Percentiles rank a stretch among this genome's conserved stretches.
Conservation (phyloP, 2,113 vertebrate genomes). For the Salvelinus namaycush region DNA sequence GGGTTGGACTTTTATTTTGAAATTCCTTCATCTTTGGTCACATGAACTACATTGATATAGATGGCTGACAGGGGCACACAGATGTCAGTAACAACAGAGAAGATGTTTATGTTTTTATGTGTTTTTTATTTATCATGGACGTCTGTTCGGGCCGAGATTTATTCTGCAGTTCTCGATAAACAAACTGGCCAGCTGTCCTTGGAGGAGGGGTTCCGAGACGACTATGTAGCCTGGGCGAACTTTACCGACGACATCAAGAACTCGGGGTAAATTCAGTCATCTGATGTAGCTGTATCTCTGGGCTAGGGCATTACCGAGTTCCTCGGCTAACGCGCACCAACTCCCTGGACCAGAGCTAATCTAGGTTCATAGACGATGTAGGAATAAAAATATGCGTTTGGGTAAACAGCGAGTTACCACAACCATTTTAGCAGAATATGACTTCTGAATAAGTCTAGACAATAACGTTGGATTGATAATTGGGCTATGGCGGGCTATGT, state of each 20-base stretch:
- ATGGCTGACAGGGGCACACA: slow-evolving; percentile 29
- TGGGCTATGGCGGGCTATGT: no score
- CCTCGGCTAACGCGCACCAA: no score
- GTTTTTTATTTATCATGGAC: slow-evolving; percentile 3
- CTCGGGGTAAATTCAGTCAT: slow-evolving; percentile 77
- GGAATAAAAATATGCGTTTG: no score
- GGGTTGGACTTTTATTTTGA: slow-evolving; percentile 56
- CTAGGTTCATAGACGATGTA: no score
- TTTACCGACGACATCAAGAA: slow-evolving; percentile 80
- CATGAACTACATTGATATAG: neutral
- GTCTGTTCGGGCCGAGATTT: slow-evolving; percentile 42
- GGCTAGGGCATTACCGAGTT: no score
- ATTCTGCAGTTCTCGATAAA: slow-evolving; percentile 72
- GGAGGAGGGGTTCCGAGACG: slow-evolving; percentile 67
- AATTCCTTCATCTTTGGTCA: neutral
- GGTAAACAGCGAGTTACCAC: no score
- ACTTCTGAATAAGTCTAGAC: no score
- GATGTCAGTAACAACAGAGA: neutral
- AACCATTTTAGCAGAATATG: no score
- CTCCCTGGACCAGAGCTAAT: no score
- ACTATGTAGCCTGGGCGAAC: slow-evolving; percentile 84
- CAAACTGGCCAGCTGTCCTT: slow-evolving; percentile 70
- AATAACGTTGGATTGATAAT: no score
- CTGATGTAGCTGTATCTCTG: no score
- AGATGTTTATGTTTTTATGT: neutral